Percentiles rank a stretch among this genome's conserved stretches.
phyloP scores from a whole-genome alignment of 2,113 vertebrate genomes.

The Ceratotherium simum region DNA sequence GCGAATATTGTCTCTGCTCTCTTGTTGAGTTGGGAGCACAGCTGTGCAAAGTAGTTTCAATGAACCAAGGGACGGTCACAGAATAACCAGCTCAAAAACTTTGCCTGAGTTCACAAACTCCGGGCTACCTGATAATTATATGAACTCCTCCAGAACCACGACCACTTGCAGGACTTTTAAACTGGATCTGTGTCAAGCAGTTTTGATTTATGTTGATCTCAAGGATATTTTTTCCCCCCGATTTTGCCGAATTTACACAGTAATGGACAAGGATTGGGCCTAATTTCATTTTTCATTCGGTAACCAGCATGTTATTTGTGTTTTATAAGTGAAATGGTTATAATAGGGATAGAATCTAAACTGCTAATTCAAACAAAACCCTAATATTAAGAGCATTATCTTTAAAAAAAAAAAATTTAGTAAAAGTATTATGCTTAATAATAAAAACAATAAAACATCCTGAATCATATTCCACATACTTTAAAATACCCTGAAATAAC shows the following conservation, averaged over 20 bases:
- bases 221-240: neutral
- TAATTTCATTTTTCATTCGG: conserved; percentile 13
- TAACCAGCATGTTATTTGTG: neutral
- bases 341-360: neutral
- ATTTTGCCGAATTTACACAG: conserved; percentile 27
- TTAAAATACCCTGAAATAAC: conserved; percentile 34
- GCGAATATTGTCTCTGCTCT: conserved; percentile 38
- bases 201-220: neutral
- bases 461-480: neutral
- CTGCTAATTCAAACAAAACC: conserved; percentile 53
- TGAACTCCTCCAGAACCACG: neutral
- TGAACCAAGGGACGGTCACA: neutral
- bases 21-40: conserved; percentile 51
- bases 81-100: conserved; percentile 36
- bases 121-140: neutral
- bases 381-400: conserved; percentile 1
- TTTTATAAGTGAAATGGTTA: neutral
- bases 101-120: conserved; percentile 17
- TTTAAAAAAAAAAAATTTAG: neutral
- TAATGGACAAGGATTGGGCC: neutral
- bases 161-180: conserved; percentile 18
- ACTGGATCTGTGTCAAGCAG: neutral
- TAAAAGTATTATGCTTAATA: conserved; percentile 42
- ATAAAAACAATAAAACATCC: conserved; percentile 5
- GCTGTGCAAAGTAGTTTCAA: conserved; percentile 52